These are phyloP conservation scores for Venustaconcha ellipsiformis DNA, from an alignment of 1,140 invertebrate species.

Conservation along the genomic window DNA sequence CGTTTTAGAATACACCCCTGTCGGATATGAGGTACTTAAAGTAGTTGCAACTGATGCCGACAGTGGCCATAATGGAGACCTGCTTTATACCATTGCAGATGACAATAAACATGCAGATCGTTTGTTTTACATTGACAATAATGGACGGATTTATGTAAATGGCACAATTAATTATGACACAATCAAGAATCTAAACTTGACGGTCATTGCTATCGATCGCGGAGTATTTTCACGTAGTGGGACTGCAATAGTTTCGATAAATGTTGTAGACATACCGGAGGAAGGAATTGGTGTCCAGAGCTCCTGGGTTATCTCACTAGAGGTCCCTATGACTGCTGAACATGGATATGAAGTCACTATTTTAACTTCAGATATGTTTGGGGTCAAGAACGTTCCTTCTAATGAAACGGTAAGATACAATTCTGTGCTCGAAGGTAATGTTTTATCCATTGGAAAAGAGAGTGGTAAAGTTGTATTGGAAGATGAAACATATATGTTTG, in stretches of 20 bases:
- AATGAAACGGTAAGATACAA: not conserved
- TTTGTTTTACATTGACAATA: conserved; percentile 6
- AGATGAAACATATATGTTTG: not conserved
- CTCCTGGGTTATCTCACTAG: conserved; percentile 13
- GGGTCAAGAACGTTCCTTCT: not conserved
- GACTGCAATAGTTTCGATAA: not conserved
- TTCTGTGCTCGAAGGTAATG: not conserved
- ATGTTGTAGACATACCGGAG: conserved; percentile 15
- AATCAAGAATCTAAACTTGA: conserved; percentile 12
- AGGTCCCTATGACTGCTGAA: conserved; percentile 11
- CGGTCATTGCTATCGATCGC: conserved; percentile 18
- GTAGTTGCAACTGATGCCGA: conserved; percentile 13
- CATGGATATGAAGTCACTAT: conserved; percentile 9
- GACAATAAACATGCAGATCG: conserved; percentile 4
- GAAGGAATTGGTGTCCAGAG: not conserved
- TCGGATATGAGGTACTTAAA: conserved; percentile 16
- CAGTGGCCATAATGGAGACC: conserved; percentile 6
- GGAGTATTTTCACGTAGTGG: conserved; percentile 16
- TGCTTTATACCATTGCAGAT: conserved; percentile 9
- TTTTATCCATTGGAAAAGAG: conserved; percentile 4
- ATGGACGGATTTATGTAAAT: conserved; percentile 10
- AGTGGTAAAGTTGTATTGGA: conserved; percentile 12
- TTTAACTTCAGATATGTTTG: conserved; percentile 22
- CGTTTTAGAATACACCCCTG: conserved; percentile 23
- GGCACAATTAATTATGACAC: conserved; percentile 9